Base-by-base conservation (phyloP, 1,140 invertebrate genomes). In the Lordiphosa collinella region DNA sequence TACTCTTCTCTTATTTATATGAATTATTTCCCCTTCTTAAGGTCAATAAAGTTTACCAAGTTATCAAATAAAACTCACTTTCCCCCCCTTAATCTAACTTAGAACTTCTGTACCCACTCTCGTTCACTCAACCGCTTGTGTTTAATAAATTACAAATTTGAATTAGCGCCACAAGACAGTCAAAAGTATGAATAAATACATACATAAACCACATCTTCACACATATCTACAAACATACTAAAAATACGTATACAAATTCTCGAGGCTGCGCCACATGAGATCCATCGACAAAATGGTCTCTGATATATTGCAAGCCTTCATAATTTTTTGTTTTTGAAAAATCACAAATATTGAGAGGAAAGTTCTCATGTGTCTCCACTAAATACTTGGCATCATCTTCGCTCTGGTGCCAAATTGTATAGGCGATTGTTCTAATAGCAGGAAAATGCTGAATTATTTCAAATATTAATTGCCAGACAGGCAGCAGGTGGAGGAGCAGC, bases 61-160 rank as follows among this genome's bases (percentile, higher is more conserved):
- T n/a, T n/a, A n/a, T n/a, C n/a, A n/a, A n/a, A n/a, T n/a, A n/a
- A n/a, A n/a, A n/a, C n/a, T n/a, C n/a, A n/a, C n/a, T n/a, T n/a
- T n/a, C n/a, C n/a, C n/a, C n/a, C n/a, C n/a, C n/a, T n/a, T n/a
- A n/a, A n/a, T n/a, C n/a, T n/a, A n/a, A n/a, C 14, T 16, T 16
- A 16, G 3, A 22, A 22, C 18, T 22, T 5, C 18, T 22, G 18
- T 22, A 22, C 2, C 18, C 4, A 2, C 4, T 1, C 22, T 25
- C 22, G 5, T 25, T 4, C 6, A 7, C 22, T 0, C 0, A 6
- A 6, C 25, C 64, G 55, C 75, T 65, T 74, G 64, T 69, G 64
- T 75, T 75, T 47, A 75, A 75, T 68, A 68, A 68, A 68, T 68
- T 68, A 60, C 64, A 68, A 68, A 60, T 68, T 60, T 54, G 49